phyloP scores from a whole-genome alignment of 1,140 invertebrate genomes.

The Eumaeus atala region DNA sequence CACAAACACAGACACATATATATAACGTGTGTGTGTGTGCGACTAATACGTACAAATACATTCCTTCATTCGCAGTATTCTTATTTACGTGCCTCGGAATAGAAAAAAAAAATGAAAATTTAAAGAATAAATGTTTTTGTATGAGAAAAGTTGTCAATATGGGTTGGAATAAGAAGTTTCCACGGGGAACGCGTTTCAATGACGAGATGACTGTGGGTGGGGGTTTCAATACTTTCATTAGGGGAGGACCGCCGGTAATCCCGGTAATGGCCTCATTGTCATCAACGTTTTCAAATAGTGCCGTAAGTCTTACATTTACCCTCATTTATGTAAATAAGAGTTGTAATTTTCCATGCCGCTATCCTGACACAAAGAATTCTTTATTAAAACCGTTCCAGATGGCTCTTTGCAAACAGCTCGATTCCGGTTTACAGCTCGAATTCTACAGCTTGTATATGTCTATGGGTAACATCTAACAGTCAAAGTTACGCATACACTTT shows the following conservation, averaged over 20 bases:
- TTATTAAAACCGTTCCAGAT: too few species aligned
- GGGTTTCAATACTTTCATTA: slow-evolving; percentile 34
- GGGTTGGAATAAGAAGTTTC: slow-evolving; percentile 6
- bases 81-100: not conserved
- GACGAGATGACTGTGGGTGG: slow-evolving; percentile 18
- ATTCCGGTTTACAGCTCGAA: too few species aligned
- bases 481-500: too few species aligned
- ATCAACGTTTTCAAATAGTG: slow-evolving; percentile 31
- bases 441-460: too few species aligned
- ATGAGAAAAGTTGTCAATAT: slow-evolving; percentile 7
- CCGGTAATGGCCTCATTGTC: slow-evolving; percentile 41
- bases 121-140: slow-evolving; percentile 7
- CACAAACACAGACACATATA: not conserved
- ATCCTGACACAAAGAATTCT: not conserved
- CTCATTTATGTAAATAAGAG: slow-evolving; percentile 9
- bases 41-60: too few species aligned
- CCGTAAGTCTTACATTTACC: slow-evolving; percentile 15
- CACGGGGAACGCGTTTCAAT: slow-evolving; percentile 2
- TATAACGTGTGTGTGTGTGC: too few species aligned
- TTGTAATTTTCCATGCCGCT: not conserved
- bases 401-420: too few species aligned
- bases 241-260: slow-evolving; percentile 29
- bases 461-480: too few species aligned
- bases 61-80: too few species aligned
- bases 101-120: not conserved